Evolutionary conservation across 1,140 invertebrate genomes (phyloP).

Genomic region (Bombus impatiens): DNA sequence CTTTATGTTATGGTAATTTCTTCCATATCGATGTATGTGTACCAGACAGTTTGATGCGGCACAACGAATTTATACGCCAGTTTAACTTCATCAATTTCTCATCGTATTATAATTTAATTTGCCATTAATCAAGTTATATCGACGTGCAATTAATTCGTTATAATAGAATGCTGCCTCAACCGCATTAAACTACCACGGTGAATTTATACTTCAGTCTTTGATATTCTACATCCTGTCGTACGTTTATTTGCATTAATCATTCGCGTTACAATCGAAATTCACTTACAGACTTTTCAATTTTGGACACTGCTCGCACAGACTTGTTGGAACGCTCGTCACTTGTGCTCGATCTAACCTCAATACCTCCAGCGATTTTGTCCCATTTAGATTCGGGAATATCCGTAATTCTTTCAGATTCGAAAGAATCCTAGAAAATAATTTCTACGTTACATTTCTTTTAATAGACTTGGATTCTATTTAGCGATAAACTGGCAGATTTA

Average conservation of each 20-base stretch:
- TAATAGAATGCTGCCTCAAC: background rate
- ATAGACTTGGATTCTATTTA: background rate
- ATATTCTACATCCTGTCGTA: too few relatives aligned
- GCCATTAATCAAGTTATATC: background rate
- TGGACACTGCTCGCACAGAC: conserved; percentile 90
- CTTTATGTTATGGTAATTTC: background rate
- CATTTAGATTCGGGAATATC: conserved; percentile 91
- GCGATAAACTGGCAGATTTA: too few relatives aligned
- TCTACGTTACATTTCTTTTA: background rate
- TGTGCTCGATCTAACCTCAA: conserved; percentile 92
- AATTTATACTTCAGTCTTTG: too few relatives aligned
- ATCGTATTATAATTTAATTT: background rate
- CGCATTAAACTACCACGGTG: background rate
- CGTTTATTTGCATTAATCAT: too few relatives aligned
- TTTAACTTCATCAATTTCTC: conserved; percentile 1
- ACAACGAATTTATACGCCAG: background rate
- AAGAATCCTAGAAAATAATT: conserved; percentile 86
- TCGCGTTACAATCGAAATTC: background rate
- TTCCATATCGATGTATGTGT: background rate
- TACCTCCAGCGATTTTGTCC: conserved; percentile 89
- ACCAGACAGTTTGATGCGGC: background rate
- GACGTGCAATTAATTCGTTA: background rate
- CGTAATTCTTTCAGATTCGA: conserved; percentile 91
- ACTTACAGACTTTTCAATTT: conserved; percentile 94
- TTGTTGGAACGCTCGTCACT: conserved; percentile 86